These are phyloP conservation scores for Parazoanthus swiftii DNA, from an alignment of 92 coral and sea anemone genomes.

Conservation along the genomic window DNA sequence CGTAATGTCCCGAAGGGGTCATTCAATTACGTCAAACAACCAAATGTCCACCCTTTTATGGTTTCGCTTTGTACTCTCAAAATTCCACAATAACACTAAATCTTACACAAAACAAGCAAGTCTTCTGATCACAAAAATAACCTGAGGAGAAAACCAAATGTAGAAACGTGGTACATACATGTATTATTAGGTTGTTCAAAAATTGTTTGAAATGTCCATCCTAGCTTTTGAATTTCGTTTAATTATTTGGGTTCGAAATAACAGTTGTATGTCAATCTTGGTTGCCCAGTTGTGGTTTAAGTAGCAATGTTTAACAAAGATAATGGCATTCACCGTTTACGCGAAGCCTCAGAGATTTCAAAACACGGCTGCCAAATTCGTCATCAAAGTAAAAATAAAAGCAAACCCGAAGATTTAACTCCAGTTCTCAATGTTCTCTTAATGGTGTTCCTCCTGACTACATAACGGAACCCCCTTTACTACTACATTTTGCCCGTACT, in stretches of 20 bases:
- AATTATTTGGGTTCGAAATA: neutral
- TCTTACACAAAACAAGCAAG: neutral
- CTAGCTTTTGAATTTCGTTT: neutral
- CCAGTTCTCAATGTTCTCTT: too few relatives aligned
- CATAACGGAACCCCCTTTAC: too few relatives aligned
- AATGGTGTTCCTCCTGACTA: too few relatives aligned
- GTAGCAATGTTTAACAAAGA: neutral
- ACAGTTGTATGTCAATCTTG: neutral
- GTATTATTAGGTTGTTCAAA: neutral
- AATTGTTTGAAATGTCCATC: neutral
- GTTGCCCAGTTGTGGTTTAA: neutral
- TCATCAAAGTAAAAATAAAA: too few relatives aligned
- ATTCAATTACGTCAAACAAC: neutral
- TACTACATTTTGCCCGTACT: too few relatives aligned
- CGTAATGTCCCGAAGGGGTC: neutral
- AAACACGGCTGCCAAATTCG: too few relatives aligned
- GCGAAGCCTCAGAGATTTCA: neutral
- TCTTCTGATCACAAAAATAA: neutral
- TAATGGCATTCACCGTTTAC: too few relatives aligned
- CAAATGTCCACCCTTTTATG: neutral
- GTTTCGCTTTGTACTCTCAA: neutral
- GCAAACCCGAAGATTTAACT: too few relatives aligned
- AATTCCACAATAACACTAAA: neutral
- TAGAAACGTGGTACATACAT: neutral
- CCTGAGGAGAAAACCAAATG: neutral